phyloP scores from a whole-genome alignment of 2,113 vertebrate genomes.

The Numenius arquata region DNA sequence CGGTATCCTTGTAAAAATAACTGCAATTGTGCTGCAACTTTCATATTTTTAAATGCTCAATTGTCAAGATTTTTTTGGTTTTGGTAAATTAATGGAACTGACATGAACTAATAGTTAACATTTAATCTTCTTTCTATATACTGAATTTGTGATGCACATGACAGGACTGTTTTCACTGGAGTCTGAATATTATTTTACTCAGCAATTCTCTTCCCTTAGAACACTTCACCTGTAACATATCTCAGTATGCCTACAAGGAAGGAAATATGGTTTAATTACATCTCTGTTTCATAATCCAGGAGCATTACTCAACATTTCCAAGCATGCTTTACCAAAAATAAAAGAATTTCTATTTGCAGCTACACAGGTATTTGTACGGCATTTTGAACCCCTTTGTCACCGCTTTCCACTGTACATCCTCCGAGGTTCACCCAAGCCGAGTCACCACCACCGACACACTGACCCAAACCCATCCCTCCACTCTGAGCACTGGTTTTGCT shows the following conservation, averaged over 20 bases:
- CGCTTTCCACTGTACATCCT: background rate
- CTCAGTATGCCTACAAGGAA: background rate
- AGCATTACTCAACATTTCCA: background rate
- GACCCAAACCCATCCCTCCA: background rate
- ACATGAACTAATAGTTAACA: background rate
- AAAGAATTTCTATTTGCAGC: background rate
- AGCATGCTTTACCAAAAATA: background rate
- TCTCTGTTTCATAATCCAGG: background rate
- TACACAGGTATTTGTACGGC: background rate
- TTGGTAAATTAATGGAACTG: background rate
- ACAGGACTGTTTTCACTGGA: background rate
- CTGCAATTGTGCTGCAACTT: background rate
- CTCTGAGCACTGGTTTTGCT: background rate
- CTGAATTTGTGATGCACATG: background rate
- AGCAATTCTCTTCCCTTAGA: background rate
- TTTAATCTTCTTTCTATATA: background rate
- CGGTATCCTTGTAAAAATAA: background rate
- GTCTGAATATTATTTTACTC: background rate
- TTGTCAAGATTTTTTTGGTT: background rate
- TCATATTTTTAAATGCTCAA: background rate
- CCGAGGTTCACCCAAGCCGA: background rate
- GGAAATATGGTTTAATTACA: background rate
- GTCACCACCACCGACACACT: rapidly evolving
- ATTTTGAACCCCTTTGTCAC: background rate
- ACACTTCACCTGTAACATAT: background rate